phyloP scores from a whole-genome alignment of 2,888 invertebrate species.

The Balanococcus diminutus region DNA sequence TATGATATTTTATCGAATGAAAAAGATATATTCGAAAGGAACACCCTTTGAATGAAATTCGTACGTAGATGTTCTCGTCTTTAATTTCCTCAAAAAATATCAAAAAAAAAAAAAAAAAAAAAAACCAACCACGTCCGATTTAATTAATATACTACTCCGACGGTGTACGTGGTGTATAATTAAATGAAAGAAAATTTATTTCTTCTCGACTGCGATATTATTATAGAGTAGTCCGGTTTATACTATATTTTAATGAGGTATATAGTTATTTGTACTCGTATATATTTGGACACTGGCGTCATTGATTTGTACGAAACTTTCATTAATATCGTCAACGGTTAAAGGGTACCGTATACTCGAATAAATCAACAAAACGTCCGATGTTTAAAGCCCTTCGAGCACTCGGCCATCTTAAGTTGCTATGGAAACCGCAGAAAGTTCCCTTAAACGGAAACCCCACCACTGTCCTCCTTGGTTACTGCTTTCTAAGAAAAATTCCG shows the following conservation, averaged over 20 bases:
- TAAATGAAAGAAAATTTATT: not conserved
- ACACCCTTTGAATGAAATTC: not conserved
- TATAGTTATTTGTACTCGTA: constrained; percentile 37
- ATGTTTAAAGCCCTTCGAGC: constrained; percentile 53
- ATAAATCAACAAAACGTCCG: constrained; percentile 54
- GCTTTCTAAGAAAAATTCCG: constrained; percentile 55
- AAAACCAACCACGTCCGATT: too few species aligned
- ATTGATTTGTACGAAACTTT: constrained; percentile 54
- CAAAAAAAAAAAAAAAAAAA: not conserved
- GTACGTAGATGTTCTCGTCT: too few species aligned
- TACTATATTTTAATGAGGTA: constrained; percentile 31
- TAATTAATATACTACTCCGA: not conserved
- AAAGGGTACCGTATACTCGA: constrained; percentile 53
- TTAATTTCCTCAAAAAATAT: not conserved
- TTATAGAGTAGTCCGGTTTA: not conserved
- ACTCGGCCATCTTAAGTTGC: constrained; percentile 55
- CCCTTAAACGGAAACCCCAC: constrained; percentile 50
- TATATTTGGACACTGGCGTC: constrained; percentile 43
- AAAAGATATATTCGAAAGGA: too few species aligned
- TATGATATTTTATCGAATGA: not conserved
- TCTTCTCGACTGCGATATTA: not conserved
- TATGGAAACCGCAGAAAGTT: constrained; percentile 55
- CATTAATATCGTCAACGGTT: constrained; percentile 55
- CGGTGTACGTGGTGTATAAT: not conserved
- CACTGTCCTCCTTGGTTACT: constrained; percentile 4